Percentiles rank a stretch among this genome's conserved stretches.
These are phyloP conservation scores for Acheta domesticus DNA, from an alignment of 2,888 invertebrate genomes.

Conservation along the genomic window DNA sequence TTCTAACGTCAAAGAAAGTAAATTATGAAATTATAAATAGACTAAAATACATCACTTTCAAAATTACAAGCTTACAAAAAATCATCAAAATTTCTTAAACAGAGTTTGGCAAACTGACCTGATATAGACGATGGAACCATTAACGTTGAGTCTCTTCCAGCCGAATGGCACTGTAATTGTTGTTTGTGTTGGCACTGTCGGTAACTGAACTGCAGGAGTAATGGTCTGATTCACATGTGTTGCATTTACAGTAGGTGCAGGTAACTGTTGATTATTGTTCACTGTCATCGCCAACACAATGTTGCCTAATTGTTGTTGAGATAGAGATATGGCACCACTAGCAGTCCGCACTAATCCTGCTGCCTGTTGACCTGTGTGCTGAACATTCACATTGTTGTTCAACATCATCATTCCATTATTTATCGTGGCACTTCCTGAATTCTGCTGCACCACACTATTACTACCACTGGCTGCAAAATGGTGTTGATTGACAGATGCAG, in stretches of 20 bases:
- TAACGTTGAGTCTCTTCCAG: constrained; percentile 71
- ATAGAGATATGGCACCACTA: constrained; percentile 29
- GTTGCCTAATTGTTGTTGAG: constrained; percentile 36
- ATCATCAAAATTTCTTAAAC: background rate
- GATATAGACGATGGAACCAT: constrained; percentile 71
- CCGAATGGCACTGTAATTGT: constrained; percentile 65
- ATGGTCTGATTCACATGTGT: constrained; percentile 38
- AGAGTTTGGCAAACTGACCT: constrained; percentile 56
- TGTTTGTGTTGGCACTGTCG: constrained; percentile 39
- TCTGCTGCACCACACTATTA: constrained; percentile 29
- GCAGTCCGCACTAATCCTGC: constrained; percentile 31
- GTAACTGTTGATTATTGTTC: constrained; percentile 39
- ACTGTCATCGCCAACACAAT: constrained; percentile 37
- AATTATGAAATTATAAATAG: too few species aligned
- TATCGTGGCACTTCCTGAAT: constrained; percentile 24
- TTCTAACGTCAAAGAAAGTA: too few species aligned
- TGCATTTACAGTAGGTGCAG: constrained; percentile 32
- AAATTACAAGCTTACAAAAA: too few species aligned
- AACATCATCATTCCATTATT: constrained; percentile 34
- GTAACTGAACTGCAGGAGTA: constrained; percentile 5
- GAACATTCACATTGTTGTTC: constrained; percentile 29
- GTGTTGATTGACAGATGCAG: constrained; percentile 28
- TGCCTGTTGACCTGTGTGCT: constrained; percentile 23
- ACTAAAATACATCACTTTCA: too few species aligned
- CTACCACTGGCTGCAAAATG: constrained; percentile 27